Base-by-base conservation (phyloP, 2,113 vertebrate species). In the Pardalotus punctatus region DNA sequence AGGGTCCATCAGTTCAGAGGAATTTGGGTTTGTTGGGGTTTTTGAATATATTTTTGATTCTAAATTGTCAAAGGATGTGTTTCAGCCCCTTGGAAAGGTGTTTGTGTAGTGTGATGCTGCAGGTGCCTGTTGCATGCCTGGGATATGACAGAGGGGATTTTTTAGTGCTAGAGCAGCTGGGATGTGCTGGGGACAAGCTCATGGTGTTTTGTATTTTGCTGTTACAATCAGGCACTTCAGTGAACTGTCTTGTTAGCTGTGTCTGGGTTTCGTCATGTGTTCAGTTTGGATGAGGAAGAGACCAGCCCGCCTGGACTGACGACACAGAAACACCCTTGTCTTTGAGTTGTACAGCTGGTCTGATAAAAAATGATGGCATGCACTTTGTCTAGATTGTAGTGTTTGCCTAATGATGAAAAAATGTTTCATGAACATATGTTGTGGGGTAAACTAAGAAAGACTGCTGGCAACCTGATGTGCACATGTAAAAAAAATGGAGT, bases 321-420 rank as follows among this genome's bases (percentile, higher is more conserved):
- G 65, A 24, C 5, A 1, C 1, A 36, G 61, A 38, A 92, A 71
- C 38, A 83, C 56, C 47, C 72, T 60, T 88, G 71, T 29, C 54
- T 81, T 86, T 35, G 79, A 58, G 38, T 77, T 5, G 7, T 58
- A 28, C 51, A 84, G 64, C 72, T 86, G 64, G 33, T 40, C 82
- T 81, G 83, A 81, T 84, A 80, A 95, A 94, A 95, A 84, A 66
- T 21, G 11, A 60, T 51, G 71, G 50, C 56, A 13, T 48, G 47
- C 7, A 7, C 47, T 88, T 88, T 43, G 35, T 83, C 88, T 83
- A 35, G 71, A 38, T 70, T 47, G 38, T 56, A 47, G 27, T 67
- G 80, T 86, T 94, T 93, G 93, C 77, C 54, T 78, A 67, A 81
- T 48, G 77, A 81, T 48, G 36, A 50, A 86, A 92, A 90, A 77